Base-by-base conservation (phyloP, 35 echinoderm and acorn worm species). In the Lytechinus pictus region DNA sequence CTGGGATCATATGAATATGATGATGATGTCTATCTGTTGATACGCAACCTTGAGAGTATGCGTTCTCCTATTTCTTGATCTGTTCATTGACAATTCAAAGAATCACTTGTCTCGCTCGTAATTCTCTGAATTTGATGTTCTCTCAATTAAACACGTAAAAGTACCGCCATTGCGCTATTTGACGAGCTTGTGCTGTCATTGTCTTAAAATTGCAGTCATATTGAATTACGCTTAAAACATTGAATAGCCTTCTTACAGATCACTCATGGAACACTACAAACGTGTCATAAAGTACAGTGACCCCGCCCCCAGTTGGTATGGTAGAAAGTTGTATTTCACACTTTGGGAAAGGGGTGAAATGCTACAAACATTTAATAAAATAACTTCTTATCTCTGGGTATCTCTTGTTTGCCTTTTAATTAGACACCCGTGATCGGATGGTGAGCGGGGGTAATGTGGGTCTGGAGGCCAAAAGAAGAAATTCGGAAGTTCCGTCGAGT, bases 401-500 rank as follows among this genome's bases (percentile, higher is more conserved):
- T 79, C 66, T 19, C 66, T n/a, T 79, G 66, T 79, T 79, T 79
- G 21, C 4, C 19, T 79, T 79, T 79, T 79, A 79, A 79, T 79
- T 79, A 24, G 66, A 19, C 8, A 24, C 66, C 6, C 66, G 66
- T 79, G 66, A 79, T n/a, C 14, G 6, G 21, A 79, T n/a, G 19
- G 66, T 79, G 66, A 79, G 66, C 66, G 66, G 66, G 21, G 56
- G 66, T 24, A 79, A 24, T 24, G 66, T 79, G 5, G 66, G 66
- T 6, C 66, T 79, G n/a, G 66, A 79, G 66, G 66, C 9, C 66
- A 79, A 24, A 16, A 79, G 66, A n/a, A 79, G 66, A 79, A 79
- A 79, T 79, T 79, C 66, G 66, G 66, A 79, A 79, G 66, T 79
- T 79, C 66, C 66, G 66, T 79, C 66, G 66, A 19, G 66, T 79